These are phyloP conservation scores for Glossophaga mutica DNA, from an alignment of 2,797 vertebrate genomes.

Conservation along the genomic window DNA sequence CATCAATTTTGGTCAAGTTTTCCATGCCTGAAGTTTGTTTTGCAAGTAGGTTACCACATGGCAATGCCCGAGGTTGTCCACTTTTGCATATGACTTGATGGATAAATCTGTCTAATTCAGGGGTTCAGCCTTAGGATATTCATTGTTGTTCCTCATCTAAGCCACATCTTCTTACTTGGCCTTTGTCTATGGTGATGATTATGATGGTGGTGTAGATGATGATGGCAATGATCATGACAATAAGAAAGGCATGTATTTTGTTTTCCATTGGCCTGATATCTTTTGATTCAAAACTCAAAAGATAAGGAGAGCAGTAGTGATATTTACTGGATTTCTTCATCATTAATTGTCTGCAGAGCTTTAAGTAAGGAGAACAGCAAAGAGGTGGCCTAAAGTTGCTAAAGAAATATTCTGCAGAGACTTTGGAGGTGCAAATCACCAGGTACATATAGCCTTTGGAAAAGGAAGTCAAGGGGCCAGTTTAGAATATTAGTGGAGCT, in stretches of 20 bases:
- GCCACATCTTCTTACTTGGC: background rate
- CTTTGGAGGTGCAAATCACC: background rate
- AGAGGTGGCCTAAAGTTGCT: background rate
- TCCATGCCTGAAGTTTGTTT: background rate
- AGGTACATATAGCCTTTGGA: background rate
- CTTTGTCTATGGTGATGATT: background rate
- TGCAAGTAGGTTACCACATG: background rate
- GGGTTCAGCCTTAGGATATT: background rate
- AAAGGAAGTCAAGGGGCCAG: background rate
- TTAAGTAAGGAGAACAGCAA: background rate
- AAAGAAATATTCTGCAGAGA: background rate
- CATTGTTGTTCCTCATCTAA: background rate
- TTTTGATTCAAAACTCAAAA: slow-evolving; percentile 36
- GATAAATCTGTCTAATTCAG: background rate
- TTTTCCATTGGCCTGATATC: background rate
- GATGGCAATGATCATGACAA: background rate
- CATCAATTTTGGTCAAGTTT: background rate
- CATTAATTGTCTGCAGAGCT: background rate
- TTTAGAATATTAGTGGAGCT: background rate
- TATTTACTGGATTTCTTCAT: slow-evolving; percentile 3
- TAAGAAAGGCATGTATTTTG: background rate
- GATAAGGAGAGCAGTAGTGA: background rate
- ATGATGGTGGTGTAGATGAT: background rate
- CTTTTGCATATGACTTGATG: background rate
- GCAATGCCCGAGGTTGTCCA: background rate